Evolutionary conservation across 2,888 invertebrate genomes (phyloP), one percentile per base, ranked within the genome.

Genomic region (Loripinus fragilis): DNA sequence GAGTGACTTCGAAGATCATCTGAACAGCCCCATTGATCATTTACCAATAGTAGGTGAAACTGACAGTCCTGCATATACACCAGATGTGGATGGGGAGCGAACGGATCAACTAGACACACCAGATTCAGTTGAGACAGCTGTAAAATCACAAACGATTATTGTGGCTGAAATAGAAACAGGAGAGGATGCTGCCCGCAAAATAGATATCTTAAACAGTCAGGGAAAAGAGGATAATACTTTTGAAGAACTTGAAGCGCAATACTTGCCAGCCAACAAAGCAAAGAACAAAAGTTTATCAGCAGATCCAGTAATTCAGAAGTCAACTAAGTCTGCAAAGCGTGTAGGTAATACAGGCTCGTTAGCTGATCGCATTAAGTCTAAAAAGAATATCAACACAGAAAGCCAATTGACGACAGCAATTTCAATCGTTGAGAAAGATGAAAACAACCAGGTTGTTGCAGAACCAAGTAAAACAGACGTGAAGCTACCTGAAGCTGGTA

Each of bases 1-100:
- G 1, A 30, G 41, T 41, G 67, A 42, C 25, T 28, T 67, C 3
- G 42, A n/a, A 28, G 67, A 67, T 17, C 10, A 12, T 55, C 2
- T 42, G 17, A 23, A 10, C 23, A 41, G 28, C 23, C 28, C 67
- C 28, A 25, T 41, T 3, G 42, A 67, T 33, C 5, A 15, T 41
- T 41, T 67, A 25, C 7, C 41, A 28, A 67, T 67, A 10, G 42
- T 28, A n/a, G 67, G 67, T n/a, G 67, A 41, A 28, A 41, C 67
- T 23, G 67, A 67, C 23, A 67, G 67, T 41, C 60, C 60, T 3
- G 17, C 28, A 20, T 60, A 60, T 20, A 60, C 60, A 60, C 60
- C 60, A 33, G 60, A 60, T 33, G 33, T 20, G 5, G 17, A 17
- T 17, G 60, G 5, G 1, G 25, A 52, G 3, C 23, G 5, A 8